Base-by-base conservation (phyloP, 2,888 invertebrate genomes). In the Parasteatoda lunata region DNA sequence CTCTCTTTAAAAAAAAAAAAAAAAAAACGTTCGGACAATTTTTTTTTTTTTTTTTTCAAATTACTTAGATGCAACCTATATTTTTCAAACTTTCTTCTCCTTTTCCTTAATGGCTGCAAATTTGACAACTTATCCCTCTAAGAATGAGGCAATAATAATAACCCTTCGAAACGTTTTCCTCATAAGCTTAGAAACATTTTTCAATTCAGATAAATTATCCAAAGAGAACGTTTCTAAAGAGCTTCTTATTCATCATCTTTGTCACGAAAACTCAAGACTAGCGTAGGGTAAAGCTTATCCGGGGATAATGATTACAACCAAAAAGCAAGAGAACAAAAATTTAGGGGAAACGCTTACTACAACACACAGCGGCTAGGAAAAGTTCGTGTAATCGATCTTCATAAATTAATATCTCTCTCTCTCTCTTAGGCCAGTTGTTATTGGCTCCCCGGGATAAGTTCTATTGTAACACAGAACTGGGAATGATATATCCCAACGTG, bases 121-220 rank as follows among this genome's bases (percentile, higher is more conserved):
- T 30, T 30, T 30, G 30, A 30, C 30, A 30, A 30, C 30, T 30
- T 30, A 30, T 30, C 30, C 30, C 30, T 30, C 30, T 0, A 30
- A 30, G 30, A 30, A 30, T 30, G 30, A 30, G 30, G 30, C 30
- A 30, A 30, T 30, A 59, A 59, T 59, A 59, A 59, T 59, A 59
- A 59, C 59, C 59, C n/a, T 59, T 59, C 59, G 4, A 59, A 59
- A 6, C 4, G 59, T 7, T 59, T 59, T n/a, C 8, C 59, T n/a
- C 59, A n/a, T 75, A 64, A 76, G 76, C 51, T 51, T 68, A 45
- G 73, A 47, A 54, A 73, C 66, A 80, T 80, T 80, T 45, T 66
- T 80, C 80, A 80, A 80, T 72, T 73, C 72, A 80, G 80, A 80
- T 80, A 80, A 80, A 80, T 66, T 45, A 71, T 48, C n/a, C 48